Evolutionary conservation across 2,797 vertebrate species (phyloP).

Genomic region (Argyrosomus regius): DNA sequence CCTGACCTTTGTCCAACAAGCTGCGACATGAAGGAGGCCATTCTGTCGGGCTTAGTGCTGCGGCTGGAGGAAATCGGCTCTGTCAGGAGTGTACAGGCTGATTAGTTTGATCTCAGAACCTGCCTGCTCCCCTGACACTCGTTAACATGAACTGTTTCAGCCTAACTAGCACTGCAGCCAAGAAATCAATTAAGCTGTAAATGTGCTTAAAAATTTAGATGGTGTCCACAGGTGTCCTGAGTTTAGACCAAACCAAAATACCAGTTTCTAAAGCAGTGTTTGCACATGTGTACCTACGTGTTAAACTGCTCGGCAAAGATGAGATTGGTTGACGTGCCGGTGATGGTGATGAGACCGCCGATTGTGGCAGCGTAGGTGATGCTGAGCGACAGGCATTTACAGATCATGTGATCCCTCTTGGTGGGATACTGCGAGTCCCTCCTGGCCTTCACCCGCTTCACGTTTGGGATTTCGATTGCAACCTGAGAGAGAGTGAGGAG

Average conservation of each 20-base stretch:
- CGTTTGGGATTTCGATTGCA: slow-evolving; percentile 68
- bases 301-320: slow-evolving; percentile 99
- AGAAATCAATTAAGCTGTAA: slow-evolving; percentile 36
- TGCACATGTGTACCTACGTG: slow-evolving; percentile 84
- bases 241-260: slow-evolving; percentile 3
- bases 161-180: slow-evolving; percentile 19
- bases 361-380: slow-evolving; percentile 97
- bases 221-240: neutral
- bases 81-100: slow-evolving; percentile 45
- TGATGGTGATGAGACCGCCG: slow-evolving; percentile 97
- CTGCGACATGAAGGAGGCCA: slow-evolving; percentile 72
- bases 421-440: slow-evolving; percentile 89
- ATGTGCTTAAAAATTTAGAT: neutral
- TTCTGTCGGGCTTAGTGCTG: slow-evolving; percentile 70
- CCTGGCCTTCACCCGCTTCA: slow-evolving; percentile 77
- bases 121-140: slow-evolving; percentile 7
- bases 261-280: slow-evolving; percentile 5
- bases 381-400: slow-evolving; percentile 96
- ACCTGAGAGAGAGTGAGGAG: slow-evolving; percentile 48
- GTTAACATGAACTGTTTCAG: slow-evolving; percentile 22
- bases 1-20: slow-evolving; percentile 77
- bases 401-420: slow-evolving; percentile 95
- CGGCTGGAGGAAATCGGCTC: slow-evolving; percentile 72
- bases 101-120: slow-evolving; percentile 70
- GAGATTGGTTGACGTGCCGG: slow-evolving; percentile 97